phyloP scores from a whole-genome alignment of 2,797 vertebrate genomes.

The Poecile montanus region DNA sequence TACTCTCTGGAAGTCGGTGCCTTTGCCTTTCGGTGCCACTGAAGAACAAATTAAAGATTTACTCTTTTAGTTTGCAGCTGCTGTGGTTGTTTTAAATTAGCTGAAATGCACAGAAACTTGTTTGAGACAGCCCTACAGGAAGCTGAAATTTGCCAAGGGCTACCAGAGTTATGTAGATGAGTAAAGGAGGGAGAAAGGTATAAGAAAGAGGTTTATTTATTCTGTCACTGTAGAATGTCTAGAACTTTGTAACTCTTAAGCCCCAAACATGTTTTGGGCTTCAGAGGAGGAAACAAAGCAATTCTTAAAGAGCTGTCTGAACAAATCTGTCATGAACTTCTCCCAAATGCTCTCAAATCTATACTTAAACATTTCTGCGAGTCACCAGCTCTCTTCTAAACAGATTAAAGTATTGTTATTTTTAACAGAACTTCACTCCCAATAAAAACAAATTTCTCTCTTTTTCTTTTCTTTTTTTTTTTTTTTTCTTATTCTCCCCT shows the following conservation, averaged over 20 bases:
- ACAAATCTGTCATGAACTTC: constrained; percentile 22
- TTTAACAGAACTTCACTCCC: background rate
- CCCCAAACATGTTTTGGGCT: background rate
- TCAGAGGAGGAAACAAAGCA: constrained; percentile 16
- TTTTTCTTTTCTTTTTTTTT: background rate
- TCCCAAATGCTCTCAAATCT: constrained; percentile 17
- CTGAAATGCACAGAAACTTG: background rate
- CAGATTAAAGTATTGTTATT: constrained; percentile 2
- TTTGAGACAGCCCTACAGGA: background rate
- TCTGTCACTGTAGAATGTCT: background rate
- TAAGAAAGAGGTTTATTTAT: background rate
- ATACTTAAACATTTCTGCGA: background rate
- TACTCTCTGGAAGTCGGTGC: background rate
- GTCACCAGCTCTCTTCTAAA: background rate
- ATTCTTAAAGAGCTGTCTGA: constrained; percentile 5
- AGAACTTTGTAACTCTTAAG: background rate
- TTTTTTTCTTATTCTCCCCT: fast-evolving
- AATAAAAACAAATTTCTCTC: background rate
- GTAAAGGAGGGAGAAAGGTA: background rate
- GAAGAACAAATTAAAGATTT: background rate
- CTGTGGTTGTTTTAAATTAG: background rate
- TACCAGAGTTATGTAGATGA: background rate
- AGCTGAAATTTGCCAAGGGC: background rate
- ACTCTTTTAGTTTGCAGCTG: background rate
- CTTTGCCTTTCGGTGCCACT: background rate